Conservation (phyloP, 2,113 vertebrate genomes). For the Eclectus roratus region DNA sequence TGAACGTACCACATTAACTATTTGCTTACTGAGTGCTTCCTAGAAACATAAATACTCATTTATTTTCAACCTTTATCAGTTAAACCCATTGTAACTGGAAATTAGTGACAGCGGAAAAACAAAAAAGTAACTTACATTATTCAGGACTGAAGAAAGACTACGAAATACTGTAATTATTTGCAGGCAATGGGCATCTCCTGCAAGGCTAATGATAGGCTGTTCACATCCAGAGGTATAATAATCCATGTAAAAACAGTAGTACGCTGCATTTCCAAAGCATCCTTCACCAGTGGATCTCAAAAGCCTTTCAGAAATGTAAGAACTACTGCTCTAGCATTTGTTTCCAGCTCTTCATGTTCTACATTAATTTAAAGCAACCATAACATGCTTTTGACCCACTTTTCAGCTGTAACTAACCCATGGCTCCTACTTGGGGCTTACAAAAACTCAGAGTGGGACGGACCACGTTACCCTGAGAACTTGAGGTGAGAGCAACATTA, state of each 20-base stretch:
- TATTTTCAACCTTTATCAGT: neutral
- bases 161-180: neutral
- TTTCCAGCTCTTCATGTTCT: neutral
- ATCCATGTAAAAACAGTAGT: neutral
- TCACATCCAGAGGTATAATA: neutral
- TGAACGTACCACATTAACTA: neutral
- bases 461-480: accelerated
- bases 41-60: neutral
- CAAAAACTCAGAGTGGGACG: accelerated
- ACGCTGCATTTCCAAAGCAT: neutral
- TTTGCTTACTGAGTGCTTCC: constrained; percentile 27
- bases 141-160: neutral
- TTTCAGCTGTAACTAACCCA: accelerated
- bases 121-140: neutral
- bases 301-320: accelerated
- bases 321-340: neutral
- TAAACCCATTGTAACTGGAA: neutral
- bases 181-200: neutral
- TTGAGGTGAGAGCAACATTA: accelerated
- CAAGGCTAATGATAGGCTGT: neutral
- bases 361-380: neutral
- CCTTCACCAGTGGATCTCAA: neutral
- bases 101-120: neutral
- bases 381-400: accelerated
- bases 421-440: accelerated